Evolutionary conservation across 1,140 invertebrate genomes (phyloP).

Genomic region (Papilio helenus): DNA sequence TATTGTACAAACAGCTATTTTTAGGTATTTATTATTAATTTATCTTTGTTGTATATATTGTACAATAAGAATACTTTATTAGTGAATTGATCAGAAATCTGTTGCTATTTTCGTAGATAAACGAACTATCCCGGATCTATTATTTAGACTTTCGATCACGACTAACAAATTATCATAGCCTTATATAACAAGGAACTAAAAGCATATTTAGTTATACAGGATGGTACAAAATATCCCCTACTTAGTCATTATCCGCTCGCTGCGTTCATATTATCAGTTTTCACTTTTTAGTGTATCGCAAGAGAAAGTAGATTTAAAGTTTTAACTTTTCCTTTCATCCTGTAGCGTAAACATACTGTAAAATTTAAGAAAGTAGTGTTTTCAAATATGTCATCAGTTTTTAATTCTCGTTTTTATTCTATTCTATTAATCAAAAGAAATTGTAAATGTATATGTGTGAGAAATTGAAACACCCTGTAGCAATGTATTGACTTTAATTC

Average conservation of each 20-base stretch:
- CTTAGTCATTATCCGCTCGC: constrained; percentile 48
- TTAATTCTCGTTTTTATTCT: not conserved
- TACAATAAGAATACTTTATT: too few species aligned
- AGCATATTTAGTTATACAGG: constrained; percentile 13
- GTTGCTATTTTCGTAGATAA: not conserved
- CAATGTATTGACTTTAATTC: constrained; percentile 27
- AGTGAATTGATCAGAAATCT: not conserved
- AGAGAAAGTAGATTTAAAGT: constrained; percentile 73
- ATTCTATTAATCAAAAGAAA: not conserved
- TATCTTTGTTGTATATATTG: too few species aligned
- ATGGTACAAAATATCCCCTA: not conserved
- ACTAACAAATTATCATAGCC: constrained; percentile 1
- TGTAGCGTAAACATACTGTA: constrained; percentile 45
- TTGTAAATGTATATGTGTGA: not conserved
- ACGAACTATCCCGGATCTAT: not conserved
- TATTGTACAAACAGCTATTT: too few species aligned
- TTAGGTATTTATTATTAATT: too few species aligned
- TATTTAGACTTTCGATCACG: constrained; percentile 14
- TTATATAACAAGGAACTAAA: constrained; percentile 20
- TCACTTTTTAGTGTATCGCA: constrained; percentile 76
- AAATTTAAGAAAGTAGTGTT: constrained; percentile 32
- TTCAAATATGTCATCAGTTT: not conserved
- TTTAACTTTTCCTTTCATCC: constrained; percentile 71
- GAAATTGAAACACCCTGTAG: not conserved
- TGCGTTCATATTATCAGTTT: constrained; percentile 62